These are phyloP conservation scores for Trachurus trachurus DNA, from an alignment of 2,797 vertebrate genomes.

Conservation along the genomic window DNA sequence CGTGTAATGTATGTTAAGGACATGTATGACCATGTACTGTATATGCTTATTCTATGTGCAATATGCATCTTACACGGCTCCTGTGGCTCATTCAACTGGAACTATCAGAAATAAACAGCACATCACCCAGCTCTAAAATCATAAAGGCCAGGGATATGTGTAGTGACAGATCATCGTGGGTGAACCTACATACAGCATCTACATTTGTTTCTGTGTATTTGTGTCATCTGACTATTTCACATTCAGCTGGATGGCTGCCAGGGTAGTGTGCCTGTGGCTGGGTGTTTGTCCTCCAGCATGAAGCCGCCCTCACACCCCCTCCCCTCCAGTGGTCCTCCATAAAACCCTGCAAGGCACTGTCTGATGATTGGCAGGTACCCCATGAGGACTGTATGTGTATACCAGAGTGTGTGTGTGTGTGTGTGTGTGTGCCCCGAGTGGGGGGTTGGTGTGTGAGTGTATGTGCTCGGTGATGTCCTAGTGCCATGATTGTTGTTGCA, in stretches of 20 bases:
- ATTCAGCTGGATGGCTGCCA: constrained; percentile 18
- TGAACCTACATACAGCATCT: neutral
- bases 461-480: constrained; percentile 37
- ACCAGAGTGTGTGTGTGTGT: constrained; percentile 25
- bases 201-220: constrained; percentile 10
- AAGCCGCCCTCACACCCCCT: constrained; percentile 4
- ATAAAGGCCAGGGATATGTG: neutral
- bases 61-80: neutral
- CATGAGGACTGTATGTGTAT: constrained; percentile 53
- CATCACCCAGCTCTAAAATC: neutral
- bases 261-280: constrained; percentile 29
- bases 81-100: too few species aligned
- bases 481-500: constrained; percentile 30
- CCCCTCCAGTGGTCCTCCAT: constrained; percentile 39
- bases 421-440: constrained; percentile 22
- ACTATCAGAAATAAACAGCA: neutral
- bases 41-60: neutral
- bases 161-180: neutral
- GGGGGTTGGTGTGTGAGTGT: constrained; percentile 28
- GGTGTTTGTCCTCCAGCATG: constrained; percentile 51
- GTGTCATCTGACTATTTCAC: constrained; percentile 7
- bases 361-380: constrained; percentile 73
- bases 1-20: neutral
- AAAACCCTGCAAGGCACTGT: constrained; percentile 58
- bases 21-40: neutral